Conservation (phyloP, 2,113 vertebrate species). For the Odobenus rosmarus region DNA sequence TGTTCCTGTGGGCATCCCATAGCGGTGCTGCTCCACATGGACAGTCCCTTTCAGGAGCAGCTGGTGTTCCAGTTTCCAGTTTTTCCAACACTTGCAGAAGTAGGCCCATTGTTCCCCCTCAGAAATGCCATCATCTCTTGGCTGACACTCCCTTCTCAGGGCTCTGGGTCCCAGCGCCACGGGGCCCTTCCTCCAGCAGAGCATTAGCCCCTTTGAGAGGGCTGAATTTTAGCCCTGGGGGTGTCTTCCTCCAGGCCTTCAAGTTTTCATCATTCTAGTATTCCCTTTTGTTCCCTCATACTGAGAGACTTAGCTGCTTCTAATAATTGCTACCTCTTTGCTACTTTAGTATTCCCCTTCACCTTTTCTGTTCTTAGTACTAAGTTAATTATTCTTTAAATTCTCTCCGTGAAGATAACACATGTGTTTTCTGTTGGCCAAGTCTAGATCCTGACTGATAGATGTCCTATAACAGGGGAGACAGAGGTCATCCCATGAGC, state of each 20-base stretch:
- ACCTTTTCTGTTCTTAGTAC: not conserved
- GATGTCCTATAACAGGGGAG: not conserved
- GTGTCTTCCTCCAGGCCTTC: not conserved
- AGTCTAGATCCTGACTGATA: not conserved
- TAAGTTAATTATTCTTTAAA: slow-evolving; percentile 29
- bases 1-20: not conserved
- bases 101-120: not conserved
- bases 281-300: not conserved
- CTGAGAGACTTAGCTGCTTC: not conserved
- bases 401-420: slow-evolving; percentile 26
- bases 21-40: not conserved
- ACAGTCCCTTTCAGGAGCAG: not conserved
- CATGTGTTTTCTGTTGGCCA: not conserved
- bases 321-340: not conserved
- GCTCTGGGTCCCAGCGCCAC: not conserved
- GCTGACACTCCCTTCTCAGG: not conserved
- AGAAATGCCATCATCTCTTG: not conserved
- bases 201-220: not conserved
- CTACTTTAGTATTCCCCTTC: not conserved
- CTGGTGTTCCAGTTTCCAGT: not conserved
- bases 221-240: not conserved
- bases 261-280: not conserved
- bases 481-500: not conserved
- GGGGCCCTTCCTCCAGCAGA: not conserved
- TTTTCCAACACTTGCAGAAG: not conserved